Conservation (phyloP, 2,797 vertebrate species). For the Brachyrhaphis roseni region DNA sequence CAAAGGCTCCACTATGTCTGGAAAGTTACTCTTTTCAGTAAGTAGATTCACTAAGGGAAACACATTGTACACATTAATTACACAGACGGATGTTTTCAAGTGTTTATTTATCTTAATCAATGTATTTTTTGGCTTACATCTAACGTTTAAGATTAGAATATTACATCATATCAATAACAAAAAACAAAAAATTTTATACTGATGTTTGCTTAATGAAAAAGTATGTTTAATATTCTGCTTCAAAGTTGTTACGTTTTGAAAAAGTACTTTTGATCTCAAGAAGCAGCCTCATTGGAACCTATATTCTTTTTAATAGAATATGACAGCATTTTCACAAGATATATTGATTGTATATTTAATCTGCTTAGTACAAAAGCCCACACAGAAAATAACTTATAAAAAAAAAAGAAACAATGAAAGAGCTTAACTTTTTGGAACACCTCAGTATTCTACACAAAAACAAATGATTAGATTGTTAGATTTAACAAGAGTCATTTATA, state of each 20-base stretch:
- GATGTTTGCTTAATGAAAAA: neutral
- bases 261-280: neutral
- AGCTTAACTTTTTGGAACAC: neutral
- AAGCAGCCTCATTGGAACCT: neutral
- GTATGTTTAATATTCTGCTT: neutral
- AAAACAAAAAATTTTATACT: neutral
- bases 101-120: neutral
- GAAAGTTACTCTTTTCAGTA: neutral
- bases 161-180: neutral
- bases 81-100: neutral
- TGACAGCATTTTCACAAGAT: neutral
- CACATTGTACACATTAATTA: neutral
- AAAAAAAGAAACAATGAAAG: neutral
- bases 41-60: neutral
- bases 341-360: neutral
- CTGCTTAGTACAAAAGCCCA: neutral
- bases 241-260: neutral
- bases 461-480: neutral
- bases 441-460: neutral
- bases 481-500: no score
- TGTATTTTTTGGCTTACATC: neutral
- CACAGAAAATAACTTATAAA: neutral
- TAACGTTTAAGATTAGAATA: neutral
- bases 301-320: neutral
- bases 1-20: neutral